Evolutionary conservation across 2,888 invertebrate species (phyloP), one percentile per base, ranked within the genome.

Genomic region (Oligia fasciuncula): DNA sequence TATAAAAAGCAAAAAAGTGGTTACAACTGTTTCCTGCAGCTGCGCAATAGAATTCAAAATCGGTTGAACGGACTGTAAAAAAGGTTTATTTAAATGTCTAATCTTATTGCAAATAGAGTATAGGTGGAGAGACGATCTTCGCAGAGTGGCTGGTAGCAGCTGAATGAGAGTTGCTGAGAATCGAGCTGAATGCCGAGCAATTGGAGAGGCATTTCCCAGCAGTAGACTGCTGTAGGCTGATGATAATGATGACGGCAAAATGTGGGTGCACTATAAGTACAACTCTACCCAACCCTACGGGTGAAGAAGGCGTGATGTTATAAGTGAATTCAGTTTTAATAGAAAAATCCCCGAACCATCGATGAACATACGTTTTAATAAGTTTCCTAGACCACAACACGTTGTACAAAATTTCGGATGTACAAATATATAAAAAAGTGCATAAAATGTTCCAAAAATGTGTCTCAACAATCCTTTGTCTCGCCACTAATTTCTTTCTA

Each of bases 381-480:
- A 87, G 73, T 88, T 86, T 90, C 88, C 92, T 93, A 93, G 91
- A 93, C 94, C 94, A 95, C 93, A 95, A 95, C 94, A 94, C 91
- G 90, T 92, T 92, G 93, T 95, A 95, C 93, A 95, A 94, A 94
- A 94, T 92, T 86, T 91, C 90, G 91, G 92, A 94, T 95, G 94
- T 96, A 96, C 94, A 96, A 96, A 95, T 96, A 95, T 96, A 95
- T 96, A 96, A 96, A 95, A 93, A 96, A 94, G 95, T 96, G 96
- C 96, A 94, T 96, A 96, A 96, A 96, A 94, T 94, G 95, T 95
- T 96, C 95, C 95, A 96, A 96, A 96, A 96, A 94, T 94, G 95
- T 95, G 94, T 94, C 68, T 89, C 92, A 94, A 94, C 94, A 91
- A 92, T 93, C 88, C 91, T 89, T 92, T 92, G 90, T 89, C 92